These are phyloP conservation scores for Corapipo altera DNA, from an alignment of 2,113 vertebrate species.

Conservation along the genomic window DNA sequence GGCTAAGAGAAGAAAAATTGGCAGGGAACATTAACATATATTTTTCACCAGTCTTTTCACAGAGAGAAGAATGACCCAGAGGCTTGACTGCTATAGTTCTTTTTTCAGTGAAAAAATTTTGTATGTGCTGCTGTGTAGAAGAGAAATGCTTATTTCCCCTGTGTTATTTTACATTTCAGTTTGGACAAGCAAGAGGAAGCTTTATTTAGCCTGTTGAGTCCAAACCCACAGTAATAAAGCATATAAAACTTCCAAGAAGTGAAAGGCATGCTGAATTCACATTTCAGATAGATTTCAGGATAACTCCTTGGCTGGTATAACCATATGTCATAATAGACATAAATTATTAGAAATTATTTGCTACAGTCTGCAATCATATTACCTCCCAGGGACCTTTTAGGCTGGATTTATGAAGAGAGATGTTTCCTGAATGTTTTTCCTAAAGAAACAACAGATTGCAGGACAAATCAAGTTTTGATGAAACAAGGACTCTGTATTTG, in stretches of 20 bases:
- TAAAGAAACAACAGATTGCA: not conserved
- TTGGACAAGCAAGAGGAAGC: not conserved
- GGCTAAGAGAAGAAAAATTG: not conserved
- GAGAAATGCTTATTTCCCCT: not conserved
- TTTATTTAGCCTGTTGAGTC: slow-evolving; percentile 14
- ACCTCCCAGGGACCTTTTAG: slow-evolving; percentile 26
- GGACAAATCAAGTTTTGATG: not conserved
- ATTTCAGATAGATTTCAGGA: slow-evolving; percentile 18
- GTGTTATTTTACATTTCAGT: not conserved
- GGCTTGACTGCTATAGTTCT: not conserved
- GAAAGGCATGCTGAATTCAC: not conserved
- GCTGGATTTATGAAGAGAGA: slow-evolving; percentile 6
- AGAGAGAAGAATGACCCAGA: not conserved
- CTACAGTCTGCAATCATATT: not conserved
- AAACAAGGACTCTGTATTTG: not conserved
- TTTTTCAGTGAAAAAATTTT: not conserved
- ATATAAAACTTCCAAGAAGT: slow-evolving; percentile 13
- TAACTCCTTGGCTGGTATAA: slow-evolving; percentile 4
- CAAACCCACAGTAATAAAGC: not conserved
- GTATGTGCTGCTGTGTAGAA: not conserved
- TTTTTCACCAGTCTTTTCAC: slow-evolving; percentile 10
- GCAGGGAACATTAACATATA: not conserved
- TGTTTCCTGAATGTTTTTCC: not conserved
- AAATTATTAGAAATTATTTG: slow-evolving; percentile 52
- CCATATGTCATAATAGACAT: not conserved